Conservation (phyloP, 2,888 invertebrate species). For the Melolontha melolontha region DNA sequence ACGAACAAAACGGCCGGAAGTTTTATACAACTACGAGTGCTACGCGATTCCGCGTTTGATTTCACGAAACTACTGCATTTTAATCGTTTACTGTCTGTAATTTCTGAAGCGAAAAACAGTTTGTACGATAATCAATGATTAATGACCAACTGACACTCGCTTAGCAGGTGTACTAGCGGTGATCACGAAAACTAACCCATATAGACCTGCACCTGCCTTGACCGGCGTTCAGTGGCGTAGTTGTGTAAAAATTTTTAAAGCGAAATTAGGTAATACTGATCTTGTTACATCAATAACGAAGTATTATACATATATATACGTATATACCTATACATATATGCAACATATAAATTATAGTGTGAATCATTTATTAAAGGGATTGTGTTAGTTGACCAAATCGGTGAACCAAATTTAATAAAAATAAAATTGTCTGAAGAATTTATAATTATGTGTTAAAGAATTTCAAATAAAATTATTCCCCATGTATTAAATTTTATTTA, state of each 20-base stretch:
- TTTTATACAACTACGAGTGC: not conserved
- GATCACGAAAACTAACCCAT: constrained; percentile 51
- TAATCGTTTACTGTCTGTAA: constrained; percentile 4
- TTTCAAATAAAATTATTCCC: no score
- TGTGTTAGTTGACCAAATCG: no score
- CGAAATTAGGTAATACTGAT: not conserved
- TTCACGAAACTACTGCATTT: constrained; percentile 36
- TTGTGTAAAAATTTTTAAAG: not conserved
- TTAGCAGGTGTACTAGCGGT: constrained; percentile 56
- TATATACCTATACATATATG: not conserved
- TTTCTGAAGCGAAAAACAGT: constrained; percentile 5
- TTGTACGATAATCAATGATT: constrained; percentile 62
- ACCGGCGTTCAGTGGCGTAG: constrained; percentile 45
- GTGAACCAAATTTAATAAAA: no score
- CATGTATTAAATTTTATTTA: no score
- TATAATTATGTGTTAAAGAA: no score
- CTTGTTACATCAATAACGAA: constrained; percentile 2
- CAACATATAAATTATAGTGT: no score
- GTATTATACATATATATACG: not conserved
- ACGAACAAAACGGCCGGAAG: constrained; percentile 16
- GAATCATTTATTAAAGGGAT: no score
- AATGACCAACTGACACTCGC: constrained; percentile 59
- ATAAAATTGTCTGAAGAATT: no score
- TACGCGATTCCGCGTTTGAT: constrained; percentile 20
- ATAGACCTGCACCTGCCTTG: constrained; percentile 46